Evolutionary conservation across 1,140 invertebrate genomes (phyloP), one percentile per base, ranked within the genome.

Genomic region (Cardiocondyla obscurior): DNA sequence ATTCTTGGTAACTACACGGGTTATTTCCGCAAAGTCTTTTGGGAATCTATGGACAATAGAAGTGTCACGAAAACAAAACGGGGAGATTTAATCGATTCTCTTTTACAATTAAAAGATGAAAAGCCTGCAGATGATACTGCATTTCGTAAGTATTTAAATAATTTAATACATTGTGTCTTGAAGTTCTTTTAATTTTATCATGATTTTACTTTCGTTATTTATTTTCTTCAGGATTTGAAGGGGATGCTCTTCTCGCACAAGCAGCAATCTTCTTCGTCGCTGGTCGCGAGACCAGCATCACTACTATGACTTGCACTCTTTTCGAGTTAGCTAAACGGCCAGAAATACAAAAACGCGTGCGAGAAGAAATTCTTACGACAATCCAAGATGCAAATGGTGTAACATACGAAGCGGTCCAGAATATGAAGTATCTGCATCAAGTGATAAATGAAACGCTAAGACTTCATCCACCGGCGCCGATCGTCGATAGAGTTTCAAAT

Each of bases 381-480:
- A 85, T 95, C 7, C 65, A 82, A 10, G 64, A 69, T 1, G 55
- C 92, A 2, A 51, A 88, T 1, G 73, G 69, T 28, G 16, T 90
- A 2, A 90, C 77, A 0, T 90, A 91, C 14, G 90, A 91, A 16
- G 36, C 62, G 3, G 30, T 91, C 0, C 84, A 81, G 3, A 57
- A 81, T 6, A 91, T 92, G 90, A 90, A 87, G 22, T 92, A 92
- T 70, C 51, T 92, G 4, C 36, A 90, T 49, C 90, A 91, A 60
- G 73, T 88, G 8, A 81, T 92, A 0, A 86, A 83, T 0, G 92
- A 92, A 55, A 91, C 94, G 3, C 82, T 96, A 7, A 90, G 96
- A 25, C 58, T 96, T 1, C 95, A 94, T 89, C 95, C 96, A 8
- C 93, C 95, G 0, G 95, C 95, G 3, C 95, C 95, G 4, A 77